Conservation (phyloP, 1,140 invertebrate genomes). For the Diprion similis region DNA sequence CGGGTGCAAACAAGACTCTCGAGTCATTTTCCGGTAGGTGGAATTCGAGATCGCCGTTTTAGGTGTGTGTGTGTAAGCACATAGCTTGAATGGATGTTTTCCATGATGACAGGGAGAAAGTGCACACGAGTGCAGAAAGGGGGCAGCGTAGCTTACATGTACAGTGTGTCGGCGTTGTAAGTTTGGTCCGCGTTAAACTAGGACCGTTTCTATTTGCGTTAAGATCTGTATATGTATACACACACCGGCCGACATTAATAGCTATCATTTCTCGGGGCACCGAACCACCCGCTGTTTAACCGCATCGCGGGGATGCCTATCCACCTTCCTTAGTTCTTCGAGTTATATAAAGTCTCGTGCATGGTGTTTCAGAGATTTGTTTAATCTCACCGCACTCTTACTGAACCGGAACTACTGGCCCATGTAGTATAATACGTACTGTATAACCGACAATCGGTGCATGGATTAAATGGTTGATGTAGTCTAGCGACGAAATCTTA, state of each 20-base stretch:
- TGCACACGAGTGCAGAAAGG: not conserved
- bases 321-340: too few species aligned
- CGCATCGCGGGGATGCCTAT: not conserved
- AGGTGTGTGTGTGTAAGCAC: not conserved
- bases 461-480: too few species aligned
- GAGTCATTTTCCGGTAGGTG: not conserved
- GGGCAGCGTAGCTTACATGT: not conserved
- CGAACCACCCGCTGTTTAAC: not conserved
- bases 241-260: conserved; percentile 7
- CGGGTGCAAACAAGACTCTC: not conserved
- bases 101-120: not conserved
- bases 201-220: conserved; percentile 1
- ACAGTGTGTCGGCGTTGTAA: not conserved
- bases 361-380: too few species aligned
- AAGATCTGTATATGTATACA: conserved; percentile 8
- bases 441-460: too few species aligned
- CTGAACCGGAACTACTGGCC: too few species aligned
- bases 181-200: not conserved
- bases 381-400: too few species aligned
- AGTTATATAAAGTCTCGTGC: too few species aligned
- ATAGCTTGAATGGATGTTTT: not conserved
- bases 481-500: too few species aligned
- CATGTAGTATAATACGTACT: too few species aligned
- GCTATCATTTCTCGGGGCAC: not conserved
- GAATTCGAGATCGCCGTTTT: not conserved